phyloP scores from a whole-genome alignment of 2,113 vertebrate genomes.

The Neoarius graeffei region DNA sequence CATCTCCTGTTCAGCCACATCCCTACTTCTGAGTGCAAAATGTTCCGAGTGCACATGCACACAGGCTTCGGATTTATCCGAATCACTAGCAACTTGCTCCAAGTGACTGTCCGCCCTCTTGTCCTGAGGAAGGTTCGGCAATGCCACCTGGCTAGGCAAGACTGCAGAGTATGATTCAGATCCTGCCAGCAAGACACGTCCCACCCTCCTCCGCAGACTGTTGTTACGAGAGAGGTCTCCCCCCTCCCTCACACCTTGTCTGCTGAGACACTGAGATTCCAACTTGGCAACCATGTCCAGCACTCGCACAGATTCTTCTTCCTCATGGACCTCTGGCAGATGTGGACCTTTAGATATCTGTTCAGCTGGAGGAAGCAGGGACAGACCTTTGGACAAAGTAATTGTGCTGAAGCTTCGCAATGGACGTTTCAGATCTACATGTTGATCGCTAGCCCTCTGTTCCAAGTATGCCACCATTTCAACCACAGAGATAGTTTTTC shows the following conservation, averaged over 20 bases:
- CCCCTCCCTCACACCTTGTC: slow-evolving; percentile 71
- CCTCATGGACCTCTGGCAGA: slow-evolving; percentile 47
- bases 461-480: slow-evolving; percentile 95
- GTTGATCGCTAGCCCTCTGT: slow-evolving; percentile 77
- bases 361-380: slow-evolving; percentile 55
- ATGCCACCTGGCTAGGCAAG: slow-evolving; percentile 20
- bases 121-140: slow-evolving; percentile 21
- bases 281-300: slow-evolving; percentile 92
- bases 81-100: slow-evolving; percentile 1
- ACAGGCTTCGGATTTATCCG: slow-evolving; percentile 15
- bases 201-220: slow-evolving; percentile 83
- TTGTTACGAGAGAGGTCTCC: slow-evolving; percentile 80
- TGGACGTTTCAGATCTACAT: slow-evolving; percentile 72
- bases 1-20: not conserved
- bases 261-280: slow-evolving; percentile 85
- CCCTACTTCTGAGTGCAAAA: slow-evolving; percentile 10
- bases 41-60: not conserved
- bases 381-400: slow-evolving; percentile 64
- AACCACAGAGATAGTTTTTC: slow-evolving; percentile 80
- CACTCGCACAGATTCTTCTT: slow-evolving; percentile 82
- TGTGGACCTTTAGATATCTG: slow-evolving; percentile 34
- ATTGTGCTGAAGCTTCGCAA: slow-evolving; percentile 55
- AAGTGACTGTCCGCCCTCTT: not conserved
- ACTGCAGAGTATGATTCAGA: slow-evolving; percentile 45
- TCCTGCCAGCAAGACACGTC: slow-evolving; percentile 80